phyloP scores from a whole-genome alignment of 2,113 vertebrate species.

The Urocynchramus pylzowi region DNA sequence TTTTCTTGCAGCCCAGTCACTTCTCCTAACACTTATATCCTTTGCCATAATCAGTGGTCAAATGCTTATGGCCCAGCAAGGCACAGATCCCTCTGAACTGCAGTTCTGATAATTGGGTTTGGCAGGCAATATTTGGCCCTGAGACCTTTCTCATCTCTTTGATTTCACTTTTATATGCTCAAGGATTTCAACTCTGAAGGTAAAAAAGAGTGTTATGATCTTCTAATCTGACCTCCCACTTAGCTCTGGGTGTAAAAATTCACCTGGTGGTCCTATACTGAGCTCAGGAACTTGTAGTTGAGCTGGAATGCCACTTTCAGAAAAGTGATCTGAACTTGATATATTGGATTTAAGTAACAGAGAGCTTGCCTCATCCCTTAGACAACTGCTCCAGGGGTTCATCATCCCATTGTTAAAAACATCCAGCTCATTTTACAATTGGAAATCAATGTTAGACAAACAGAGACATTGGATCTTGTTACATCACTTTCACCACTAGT shows the following conservation, averaged over 20 bases:
- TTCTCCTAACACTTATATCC: background rate
- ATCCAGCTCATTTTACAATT: background rate
- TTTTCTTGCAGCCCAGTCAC: background rate
- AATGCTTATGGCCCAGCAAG: background rate
- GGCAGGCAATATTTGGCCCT: background rate
- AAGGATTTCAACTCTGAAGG: background rate
- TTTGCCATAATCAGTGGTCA: background rate
- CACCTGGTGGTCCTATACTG: background rate
- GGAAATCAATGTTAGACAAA: slow-evolving; percentile 40
- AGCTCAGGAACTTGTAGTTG: background rate
- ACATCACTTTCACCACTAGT: background rate
- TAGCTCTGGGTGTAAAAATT: background rate
- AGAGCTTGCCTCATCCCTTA: background rate
- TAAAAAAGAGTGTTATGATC: background rate
- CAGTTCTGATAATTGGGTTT: background rate
- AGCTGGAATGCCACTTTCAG: background rate
- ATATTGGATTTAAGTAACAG: background rate
- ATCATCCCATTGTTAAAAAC: slow-evolving; percentile 12
- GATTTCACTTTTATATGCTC: background rate
- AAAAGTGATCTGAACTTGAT: background rate
- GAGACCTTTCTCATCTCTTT: background rate
- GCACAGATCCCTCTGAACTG: background rate
- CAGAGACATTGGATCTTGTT: background rate
- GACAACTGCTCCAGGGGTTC: background rate
- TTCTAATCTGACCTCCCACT: background rate